Evolutionary conservation across 2,797 vertebrate species (phyloP).

Genomic region (Sebastes kiyomatsui): DNA sequence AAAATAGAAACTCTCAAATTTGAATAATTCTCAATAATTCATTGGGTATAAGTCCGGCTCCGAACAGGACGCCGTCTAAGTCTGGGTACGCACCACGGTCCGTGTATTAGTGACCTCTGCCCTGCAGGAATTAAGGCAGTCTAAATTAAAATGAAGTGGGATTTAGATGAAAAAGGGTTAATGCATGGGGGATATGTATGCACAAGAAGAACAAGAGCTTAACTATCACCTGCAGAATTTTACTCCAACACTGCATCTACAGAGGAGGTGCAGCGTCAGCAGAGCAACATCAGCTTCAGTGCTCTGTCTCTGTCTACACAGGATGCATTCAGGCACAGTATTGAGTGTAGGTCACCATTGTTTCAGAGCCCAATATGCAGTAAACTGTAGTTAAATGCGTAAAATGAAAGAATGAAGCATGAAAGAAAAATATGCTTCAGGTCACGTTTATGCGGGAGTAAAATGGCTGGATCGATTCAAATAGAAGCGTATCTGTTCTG

Average conservation of each 20-base stretch:
- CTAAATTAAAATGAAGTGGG: background rate
- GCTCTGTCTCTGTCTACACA: background rate
- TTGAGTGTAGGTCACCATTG: background rate
- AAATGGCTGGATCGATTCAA: background rate
- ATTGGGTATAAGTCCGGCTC: too few relatives aligned
- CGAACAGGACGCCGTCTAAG: too few relatives aligned
- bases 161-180: background rate
- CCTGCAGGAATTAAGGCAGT: background rate
- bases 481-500: background rate
- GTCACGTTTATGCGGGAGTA: background rate
- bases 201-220: conserved; percentile 1
- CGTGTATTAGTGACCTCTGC: too few relatives aligned
- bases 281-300: background rate
- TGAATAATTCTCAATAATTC: too few relatives aligned
- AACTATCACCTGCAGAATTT: conserved; percentile 1
- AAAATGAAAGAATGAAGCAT: background rate
- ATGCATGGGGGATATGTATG: background rate
- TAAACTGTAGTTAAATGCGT: background rate
- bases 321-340: background rate
- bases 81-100: too few relatives aligned
- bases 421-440: background rate
- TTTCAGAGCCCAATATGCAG: background rate
- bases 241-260: background rate
- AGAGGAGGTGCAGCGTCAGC: background rate
- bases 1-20: too few relatives aligned